Base-by-base conservation (phyloP, 2,888 invertebrate genomes). In the Cataglyphis albicans region DNA sequence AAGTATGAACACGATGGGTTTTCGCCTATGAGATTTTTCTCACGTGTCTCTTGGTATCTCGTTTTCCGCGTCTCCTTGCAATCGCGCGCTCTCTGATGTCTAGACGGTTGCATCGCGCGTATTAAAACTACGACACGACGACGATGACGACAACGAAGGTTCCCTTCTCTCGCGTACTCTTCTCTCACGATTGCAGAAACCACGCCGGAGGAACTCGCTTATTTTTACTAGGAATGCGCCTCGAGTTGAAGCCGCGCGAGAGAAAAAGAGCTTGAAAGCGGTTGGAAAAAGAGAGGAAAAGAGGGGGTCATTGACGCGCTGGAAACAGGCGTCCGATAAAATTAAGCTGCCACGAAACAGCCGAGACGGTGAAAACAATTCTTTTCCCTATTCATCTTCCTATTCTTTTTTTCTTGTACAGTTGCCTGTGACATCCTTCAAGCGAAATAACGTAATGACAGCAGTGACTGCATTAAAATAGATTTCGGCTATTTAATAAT, bases 181-280 rank as follows among this genome's bases (percentile, higher is more conserved):
- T n/a, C 32, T 48, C 67, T 41, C 72, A 59, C 67, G 78, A 87
- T 88, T 70, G 84, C 89, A 75, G 81, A 64, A 81, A 82, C 44
- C 74, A 41, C 59, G 68, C 21, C 64, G 52, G 82, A 63, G 75
- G 82, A 81, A 83, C 83, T 87, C 87, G 84, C 76, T 86, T 87
- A 87, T 89, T 89, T 89, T 89, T 89, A 85, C 88, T 87, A 84
- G 89, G 86, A 87, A 84, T 82, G 84, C 84, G 65, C 35, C 80
- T 82, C 35, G 64, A 52, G 15, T 57, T 68, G 68, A 73, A 41
- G 55, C 67, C 73, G 44, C 73, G 38, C 48, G 48, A 57, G 29
- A 55, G 38, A 41, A 81, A 52, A 61, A 63, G 55, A 82, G 57
- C 18, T 25, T 64, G 48, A n/a, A 52, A 52, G 29, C 38, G 44